phyloP scores from a whole-genome alignment of 92 coral and sea anemone genomes.

The Epizoanthus rinbou region DNA sequence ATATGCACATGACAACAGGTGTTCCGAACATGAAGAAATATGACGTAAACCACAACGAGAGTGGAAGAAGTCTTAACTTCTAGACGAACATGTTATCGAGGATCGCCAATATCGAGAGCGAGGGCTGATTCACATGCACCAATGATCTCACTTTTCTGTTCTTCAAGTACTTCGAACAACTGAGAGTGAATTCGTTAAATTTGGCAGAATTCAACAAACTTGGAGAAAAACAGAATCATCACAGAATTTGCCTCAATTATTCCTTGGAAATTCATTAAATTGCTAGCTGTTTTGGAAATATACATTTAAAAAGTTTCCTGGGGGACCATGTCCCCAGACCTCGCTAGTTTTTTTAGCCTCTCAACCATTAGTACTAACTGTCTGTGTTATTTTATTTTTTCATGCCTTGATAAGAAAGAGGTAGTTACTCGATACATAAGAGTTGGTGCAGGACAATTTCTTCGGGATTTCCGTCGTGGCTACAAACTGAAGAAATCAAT shows the following conservation, averaged over 20 bases:
- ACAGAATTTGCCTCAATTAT: too few relatives aligned
- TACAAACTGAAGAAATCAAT: conserved; percentile 26
- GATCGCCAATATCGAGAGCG: conserved; percentile 40
- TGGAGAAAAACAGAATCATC: not conserved
- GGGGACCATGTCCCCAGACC: too few relatives aligned
- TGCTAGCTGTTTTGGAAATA: too few relatives aligned
- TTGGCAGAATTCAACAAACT: not conserved
- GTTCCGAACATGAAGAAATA: not conserved
- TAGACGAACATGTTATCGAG: conserved; percentile 26
- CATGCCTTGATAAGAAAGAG: conserved; percentile 2
- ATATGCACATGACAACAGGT: conserved; percentile 1
- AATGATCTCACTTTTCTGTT: not conserved
- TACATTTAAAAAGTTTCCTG: too few relatives aligned
- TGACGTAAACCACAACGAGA: conserved; percentile 9
- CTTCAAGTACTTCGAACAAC: conserved; percentile 30
- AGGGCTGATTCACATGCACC: conserved; percentile 34
- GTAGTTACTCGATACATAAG: conserved; percentile 23
- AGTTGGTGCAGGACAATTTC: conserved; percentile 41
- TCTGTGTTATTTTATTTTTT: too few relatives aligned
- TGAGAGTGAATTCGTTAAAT: conserved; percentile 24
- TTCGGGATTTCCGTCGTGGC: conserved; percentile 31
- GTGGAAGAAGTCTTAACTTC: conserved; percentile 25
- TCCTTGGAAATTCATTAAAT: too few relatives aligned
- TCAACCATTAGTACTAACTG: too few relatives aligned
- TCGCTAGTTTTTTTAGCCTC: too few relatives aligned